These are phyloP conservation scores for Microplitis mediator DNA, from an alignment of 1,140 invertebrate genomes.

Conservation along the genomic window DNA sequence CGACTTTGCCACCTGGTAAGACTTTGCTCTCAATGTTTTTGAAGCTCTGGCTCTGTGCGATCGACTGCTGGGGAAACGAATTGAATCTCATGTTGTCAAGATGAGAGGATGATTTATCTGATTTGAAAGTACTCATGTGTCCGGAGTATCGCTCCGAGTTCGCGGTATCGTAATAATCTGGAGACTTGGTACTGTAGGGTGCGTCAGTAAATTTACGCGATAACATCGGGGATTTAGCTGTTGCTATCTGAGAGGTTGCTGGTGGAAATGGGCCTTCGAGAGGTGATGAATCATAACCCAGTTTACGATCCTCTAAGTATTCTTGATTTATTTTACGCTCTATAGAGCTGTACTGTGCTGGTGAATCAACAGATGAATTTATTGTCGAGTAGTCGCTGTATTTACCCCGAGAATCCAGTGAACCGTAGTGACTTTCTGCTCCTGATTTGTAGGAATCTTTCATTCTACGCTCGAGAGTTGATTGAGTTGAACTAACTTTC, in stretches of 20 bases:
- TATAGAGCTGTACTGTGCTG: conserved; percentile 51
- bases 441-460: conserved; percentile 38
- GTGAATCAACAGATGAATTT: conserved; percentile 34
- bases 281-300: conserved; percentile 23
- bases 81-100: background rate
- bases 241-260: conserved; percentile 8
- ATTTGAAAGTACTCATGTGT: conserved; percentile 50
- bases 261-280: conserved; percentile 24
- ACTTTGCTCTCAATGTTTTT: conserved; percentile 47
- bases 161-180: conserved; percentile 30
- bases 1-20: conserved; percentile 46
- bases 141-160: conserved; percentile 38
- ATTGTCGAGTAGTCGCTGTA: conserved; percentile 29
- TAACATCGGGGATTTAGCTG: background rate
- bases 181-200: conserved; percentile 32
- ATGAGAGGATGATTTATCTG: conserved; percentile 31
- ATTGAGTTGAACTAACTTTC: conserved; percentile 54
- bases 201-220: background rate
- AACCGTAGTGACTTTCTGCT: conserved; percentile 38
- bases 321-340: conserved; percentile 53
- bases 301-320: conserved; percentile 30
- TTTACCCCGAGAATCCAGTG: conserved; percentile 24
- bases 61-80: background rate
- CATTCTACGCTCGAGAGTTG: conserved; percentile 52
- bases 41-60: conserved; percentile 46